These are phyloP conservation scores for Drosophila trapezifrons DNA, from an alignment of 1,140 invertebrate genomes.

Conservation along the genomic window DNA sequence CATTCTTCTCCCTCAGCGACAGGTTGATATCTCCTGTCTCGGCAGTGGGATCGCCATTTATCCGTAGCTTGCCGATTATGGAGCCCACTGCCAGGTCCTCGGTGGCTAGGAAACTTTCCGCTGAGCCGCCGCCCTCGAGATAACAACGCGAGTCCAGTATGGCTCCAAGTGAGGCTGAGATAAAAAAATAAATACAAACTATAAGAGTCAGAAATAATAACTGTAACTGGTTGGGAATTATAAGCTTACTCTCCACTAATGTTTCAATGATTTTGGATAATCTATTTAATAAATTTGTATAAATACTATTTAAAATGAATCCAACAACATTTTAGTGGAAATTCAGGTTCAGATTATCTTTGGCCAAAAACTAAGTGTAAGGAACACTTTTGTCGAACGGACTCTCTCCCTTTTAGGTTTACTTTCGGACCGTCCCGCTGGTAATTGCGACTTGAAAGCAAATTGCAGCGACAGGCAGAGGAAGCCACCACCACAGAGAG, in stretches of 20 bases:
- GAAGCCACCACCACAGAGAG: slow-evolving; percentile 45
- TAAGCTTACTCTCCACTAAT: no score
- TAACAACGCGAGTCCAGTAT: slow-evolving; percentile 93
- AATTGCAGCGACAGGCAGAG: slow-evolving; percentile 55
- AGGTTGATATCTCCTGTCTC: slow-evolving; percentile 90
- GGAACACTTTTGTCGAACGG: not conserved
- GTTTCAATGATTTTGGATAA: no score
- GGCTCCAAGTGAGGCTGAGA: slow-evolving; percentile 83
- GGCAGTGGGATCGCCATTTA: slow-evolving; percentile 91
- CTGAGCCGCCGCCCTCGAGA: slow-evolving; percentile 94
- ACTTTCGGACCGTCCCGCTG: slow-evolving; percentile 24
- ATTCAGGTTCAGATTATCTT: not conserved
- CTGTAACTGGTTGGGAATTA: no score
- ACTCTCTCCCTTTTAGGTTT: slow-evolving; percentile 54
- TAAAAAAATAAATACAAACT: not conserved
- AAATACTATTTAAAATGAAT: not conserved
- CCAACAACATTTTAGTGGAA: not conserved
- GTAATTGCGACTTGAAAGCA: slow-evolving; percentile 49
- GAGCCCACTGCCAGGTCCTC: slow-evolving; percentile 92
- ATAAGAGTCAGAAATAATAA: no score
- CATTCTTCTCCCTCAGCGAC: slow-evolving; percentile 90
- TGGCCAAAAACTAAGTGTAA: slow-evolving; percentile 27
- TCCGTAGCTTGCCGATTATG: slow-evolving; percentile 89
- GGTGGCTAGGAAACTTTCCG: slow-evolving; percentile 94
- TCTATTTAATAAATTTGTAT: not conserved